Conservation (phyloP, 2,797 vertebrate genomes). For the Allobates femoralis region DNA sequence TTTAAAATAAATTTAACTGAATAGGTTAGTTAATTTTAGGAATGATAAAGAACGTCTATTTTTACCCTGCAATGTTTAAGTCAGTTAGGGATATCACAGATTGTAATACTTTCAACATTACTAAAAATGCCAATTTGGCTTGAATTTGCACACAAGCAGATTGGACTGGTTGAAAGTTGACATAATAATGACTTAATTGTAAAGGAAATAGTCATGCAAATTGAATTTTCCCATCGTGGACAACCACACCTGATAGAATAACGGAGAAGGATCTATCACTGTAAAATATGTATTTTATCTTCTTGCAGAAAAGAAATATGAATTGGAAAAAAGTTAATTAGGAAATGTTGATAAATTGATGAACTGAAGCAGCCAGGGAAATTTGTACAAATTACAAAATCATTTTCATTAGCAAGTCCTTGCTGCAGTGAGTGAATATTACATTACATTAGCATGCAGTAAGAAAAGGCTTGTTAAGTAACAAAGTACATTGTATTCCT, state of each 20-base stretch:
- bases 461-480: constrained; percentile 58
- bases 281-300: constrained; percentile 51
- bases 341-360: constrained; percentile 61
- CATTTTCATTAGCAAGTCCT: constrained; percentile 63
- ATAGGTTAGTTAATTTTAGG: neutral
- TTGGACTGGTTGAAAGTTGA: constrained; percentile 29
- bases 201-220: constrained; percentile 43
- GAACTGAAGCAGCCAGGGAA: constrained; percentile 61
- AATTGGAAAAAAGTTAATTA: constrained; percentile 59
- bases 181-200: constrained; percentile 45
- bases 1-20: neutral
- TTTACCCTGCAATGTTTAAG: neutral
- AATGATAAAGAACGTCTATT: neutral
- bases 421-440: constrained; percentile 59
- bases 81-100: neutral
- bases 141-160: neutral
- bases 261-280: constrained; percentile 17
- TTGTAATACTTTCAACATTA: constrained; percentile 19
- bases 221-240: neutral
- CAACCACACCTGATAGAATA: constrained; percentile 39
- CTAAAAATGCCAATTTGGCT: constrained; percentile 36
- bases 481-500: constrained; percentile 61
- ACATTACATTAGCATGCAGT: constrained; percentile 59
- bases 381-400: constrained; percentile 63
- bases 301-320: constrained; percentile 50